These are phyloP conservation scores for Cottus gobio DNA, from an alignment of 2,113 vertebrate species.

Conservation along the genomic window DNA sequence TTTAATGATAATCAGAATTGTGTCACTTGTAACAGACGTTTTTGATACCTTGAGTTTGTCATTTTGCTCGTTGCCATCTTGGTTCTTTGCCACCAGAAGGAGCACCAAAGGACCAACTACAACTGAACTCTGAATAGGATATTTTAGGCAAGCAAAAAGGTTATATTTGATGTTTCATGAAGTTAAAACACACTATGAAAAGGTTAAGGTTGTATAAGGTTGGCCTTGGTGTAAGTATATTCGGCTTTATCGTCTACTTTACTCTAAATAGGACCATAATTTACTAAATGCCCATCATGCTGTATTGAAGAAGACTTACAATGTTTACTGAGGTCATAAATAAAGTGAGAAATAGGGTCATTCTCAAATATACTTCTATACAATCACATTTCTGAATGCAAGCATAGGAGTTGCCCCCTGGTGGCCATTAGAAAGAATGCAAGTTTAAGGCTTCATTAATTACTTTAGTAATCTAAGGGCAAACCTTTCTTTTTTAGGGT, in stretches of 20 bases:
- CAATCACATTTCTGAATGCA: no score
- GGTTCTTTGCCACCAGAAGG: no score
- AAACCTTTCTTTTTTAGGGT: no score
- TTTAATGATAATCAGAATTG: no score
- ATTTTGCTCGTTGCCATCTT: no score
- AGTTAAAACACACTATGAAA: neutral
- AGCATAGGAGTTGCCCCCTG: no score
- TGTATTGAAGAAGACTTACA: neutral
- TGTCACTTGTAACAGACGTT: no score
- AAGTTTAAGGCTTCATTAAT: neutral
- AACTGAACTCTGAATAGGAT: neutral
- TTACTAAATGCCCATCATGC: neutral
- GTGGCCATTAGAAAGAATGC: neutral
- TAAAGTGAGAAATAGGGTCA: neutral
- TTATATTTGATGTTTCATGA: neutral
- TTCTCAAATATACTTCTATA: neutral
- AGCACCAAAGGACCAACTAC: no score
- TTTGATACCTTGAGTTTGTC: no score
- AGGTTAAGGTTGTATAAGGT: neutral
- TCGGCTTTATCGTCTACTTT: neutral
- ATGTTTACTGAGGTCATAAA: neutral
- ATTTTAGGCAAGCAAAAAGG: neutral
- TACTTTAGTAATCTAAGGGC: neutral
- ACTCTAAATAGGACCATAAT: neutral
- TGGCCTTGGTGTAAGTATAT: neutral